These are phyloP conservation scores for Neosalanx taihuensis DNA, from an alignment of 2,797 vertebrate genomes.

Conservation along the genomic window DNA sequence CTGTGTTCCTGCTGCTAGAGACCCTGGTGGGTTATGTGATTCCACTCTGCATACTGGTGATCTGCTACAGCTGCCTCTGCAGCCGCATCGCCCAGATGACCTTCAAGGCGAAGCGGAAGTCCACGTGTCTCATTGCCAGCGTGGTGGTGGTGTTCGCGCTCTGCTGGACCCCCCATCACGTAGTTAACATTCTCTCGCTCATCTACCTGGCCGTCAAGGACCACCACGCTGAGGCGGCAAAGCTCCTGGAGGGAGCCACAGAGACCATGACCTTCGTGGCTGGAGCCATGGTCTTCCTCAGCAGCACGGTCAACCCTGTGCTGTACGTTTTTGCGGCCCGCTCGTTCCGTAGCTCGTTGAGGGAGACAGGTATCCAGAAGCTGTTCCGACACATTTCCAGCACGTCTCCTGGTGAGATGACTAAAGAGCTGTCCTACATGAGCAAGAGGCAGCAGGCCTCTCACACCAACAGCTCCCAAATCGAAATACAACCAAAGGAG, in stretches of 20 bases:
- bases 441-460: slow-evolving; percentile 66
- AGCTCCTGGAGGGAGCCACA: slow-evolving; percentile 50
- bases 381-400: slow-evolving; percentile 82
- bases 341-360: slow-evolving; percentile 75
- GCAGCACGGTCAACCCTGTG: slow-evolving; percentile 83
- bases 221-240: slow-evolving; percentile 29
- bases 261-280: slow-evolving; percentile 68
- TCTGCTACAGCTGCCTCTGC: slow-evolving; percentile 79
- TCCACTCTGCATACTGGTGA: slow-evolving; percentile 76
- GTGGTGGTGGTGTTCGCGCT: slow-evolving; percentile 77
- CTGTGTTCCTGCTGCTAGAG: slow-evolving; percentile 75
- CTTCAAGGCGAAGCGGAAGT: slow-evolving; percentile 76
- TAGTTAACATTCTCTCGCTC: slow-evolving; percentile 76
- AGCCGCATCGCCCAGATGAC: slow-evolving; percentile 80
- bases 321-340: slow-evolving; percentile 85
- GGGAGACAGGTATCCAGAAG: slow-evolving; percentile 76
- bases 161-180: slow-evolving; percentile 85
- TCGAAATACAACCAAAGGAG: slow-evolving; percentile 55
- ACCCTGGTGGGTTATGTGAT: slow-evolving; percentile 80
- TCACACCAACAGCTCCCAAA: slow-evolving; percentile 60
- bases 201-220: slow-evolving; percentile 51
- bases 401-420: slow-evolving; percentile 70
- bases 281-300: slow-evolving; percentile 81
- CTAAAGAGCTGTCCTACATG: slow-evolving; percentile 71
- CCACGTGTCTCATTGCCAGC: slow-evolving; percentile 75